These are phyloP conservation scores for Corythornis madagascariensis DNA, from an alignment of 2,113 vertebrate genomes.

Conservation along the genomic window DNA sequence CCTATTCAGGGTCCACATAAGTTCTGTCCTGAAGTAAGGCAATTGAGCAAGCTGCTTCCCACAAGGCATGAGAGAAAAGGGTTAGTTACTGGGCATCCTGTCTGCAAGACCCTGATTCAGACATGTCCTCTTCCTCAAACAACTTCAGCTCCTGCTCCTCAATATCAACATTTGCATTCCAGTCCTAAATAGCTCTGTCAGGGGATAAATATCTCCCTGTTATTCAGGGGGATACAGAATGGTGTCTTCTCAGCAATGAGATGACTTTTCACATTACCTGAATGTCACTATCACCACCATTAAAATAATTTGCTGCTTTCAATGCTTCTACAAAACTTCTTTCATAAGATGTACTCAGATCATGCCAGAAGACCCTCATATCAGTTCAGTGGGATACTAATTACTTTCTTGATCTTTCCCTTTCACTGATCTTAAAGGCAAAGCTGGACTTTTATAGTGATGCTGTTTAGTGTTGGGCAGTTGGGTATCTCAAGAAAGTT, in stretches of 20 bases:
- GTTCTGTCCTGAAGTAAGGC: not conserved
- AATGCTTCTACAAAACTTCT: not conserved
- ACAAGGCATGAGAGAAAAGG: not conserved
- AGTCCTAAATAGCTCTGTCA: not conserved
- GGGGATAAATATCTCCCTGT: not conserved
- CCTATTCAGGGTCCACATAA: not conserved
- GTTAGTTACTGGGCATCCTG: too few relatives aligned
- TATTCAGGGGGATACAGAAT: not conserved
- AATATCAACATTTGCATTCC: rapidly evolving
- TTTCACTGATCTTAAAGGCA: not conserved
- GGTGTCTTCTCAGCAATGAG: not conserved
- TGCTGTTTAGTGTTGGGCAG: not conserved
- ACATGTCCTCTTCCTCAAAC: not conserved
- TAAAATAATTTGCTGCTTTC: not conserved
- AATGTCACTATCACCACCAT: not conserved
- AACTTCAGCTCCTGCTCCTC: not conserved
- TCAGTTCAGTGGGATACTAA: not conserved
- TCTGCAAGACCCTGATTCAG: not conserved
- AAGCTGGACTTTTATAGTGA: not conserved
- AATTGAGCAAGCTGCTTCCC: not conserved
- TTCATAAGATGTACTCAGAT: not conserved
- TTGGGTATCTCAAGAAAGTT: not conserved
- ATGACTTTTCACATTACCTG: rapidly evolving
- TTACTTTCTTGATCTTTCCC: not conserved
- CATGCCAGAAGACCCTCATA: not conserved